Evolutionary conservation across 2,888 invertebrate genomes (phyloP), one percentile per base, ranked within the genome.

Genomic region (Lochmaea capreae): DNA sequence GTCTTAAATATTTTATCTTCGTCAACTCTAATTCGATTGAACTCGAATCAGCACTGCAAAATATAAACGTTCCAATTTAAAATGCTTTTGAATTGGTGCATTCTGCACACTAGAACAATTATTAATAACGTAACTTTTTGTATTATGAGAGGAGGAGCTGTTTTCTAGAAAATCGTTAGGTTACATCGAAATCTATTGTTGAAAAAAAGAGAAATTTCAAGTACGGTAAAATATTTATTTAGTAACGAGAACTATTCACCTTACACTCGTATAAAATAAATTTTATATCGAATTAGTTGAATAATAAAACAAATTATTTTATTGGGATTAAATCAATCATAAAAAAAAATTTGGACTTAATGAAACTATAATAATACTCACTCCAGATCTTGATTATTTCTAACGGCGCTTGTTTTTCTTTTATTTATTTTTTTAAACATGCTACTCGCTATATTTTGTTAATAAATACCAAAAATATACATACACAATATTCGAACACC

Each of bases 1-100:
- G 94, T 77, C 95, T 58, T 26, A 70, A 57, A 22, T 70, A 54
- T 57, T 43, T 54, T 10, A 10, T 57, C 39, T 70, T 70, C 11
- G 3, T 54, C 10, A 18, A 18, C 3, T 54, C 54, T 16, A 54
- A 16, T 54, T 54, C 54, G 14, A 49, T 49, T 8, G n/a, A 49
- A 49, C 46, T 52, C 8, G 52, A 52, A 10, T 54, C 54, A 18
- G 16, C 16, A 16, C 54, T 54, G 18, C 9, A 54, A 54, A 33
- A 33, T 33, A 33, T 33, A 3, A 33, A 33, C 43, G 43, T 11
- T 11, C 9, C 43, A 11, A 3, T 46, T 46, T 12, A 14, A 46
- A 46, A 46, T 1, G 14, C 11, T 46, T 46, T 46, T 1, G 26
- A 33, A 33, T 33, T 33, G 26, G 26, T 33, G 26, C 26, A 33